Percentiles rank a stretch among this genome's conserved stretches.
Conservation (phyloP, 2,113 vertebrate species). For the Dryoscopus gambensis region DNA sequence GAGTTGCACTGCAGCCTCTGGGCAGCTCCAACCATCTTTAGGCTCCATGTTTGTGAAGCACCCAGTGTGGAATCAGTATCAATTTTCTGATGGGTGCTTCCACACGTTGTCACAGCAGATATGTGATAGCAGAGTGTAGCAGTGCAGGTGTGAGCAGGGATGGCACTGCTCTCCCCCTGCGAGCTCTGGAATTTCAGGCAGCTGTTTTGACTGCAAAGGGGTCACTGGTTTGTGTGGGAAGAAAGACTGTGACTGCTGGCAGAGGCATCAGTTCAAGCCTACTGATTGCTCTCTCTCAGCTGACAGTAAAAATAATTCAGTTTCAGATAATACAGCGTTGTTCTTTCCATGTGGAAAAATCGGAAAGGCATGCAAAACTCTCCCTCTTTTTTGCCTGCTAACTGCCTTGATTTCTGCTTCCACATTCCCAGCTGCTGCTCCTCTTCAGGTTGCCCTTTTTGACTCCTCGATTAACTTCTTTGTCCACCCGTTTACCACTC, state of each 20-base stretch:
- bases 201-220: not conserved
- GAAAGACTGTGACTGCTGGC: not conserved
- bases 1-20: rapidly evolving
- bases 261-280: not conserved
- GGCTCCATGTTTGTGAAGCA: not conserved
- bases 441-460: conserved; percentile 55
- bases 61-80: not conserved
- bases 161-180: not conserved
- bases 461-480: conserved; percentile 61
- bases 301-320: not conserved
- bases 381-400: not conserved
- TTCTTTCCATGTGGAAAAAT: conserved; percentile 46
- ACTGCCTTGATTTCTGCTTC: conserved; percentile 38
- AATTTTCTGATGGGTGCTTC: not conserved
- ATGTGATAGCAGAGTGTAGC: not conserved
- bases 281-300: not conserved
- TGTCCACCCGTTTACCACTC: conserved; percentile 56
- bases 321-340: not conserved
- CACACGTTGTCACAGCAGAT: rapidly evolving
- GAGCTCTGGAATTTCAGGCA: not conserved
- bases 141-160: not conserved
- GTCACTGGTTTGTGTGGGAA: not conserved
- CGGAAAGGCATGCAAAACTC: not conserved
- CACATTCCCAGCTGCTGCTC: conserved; percentile 38
- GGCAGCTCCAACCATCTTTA: rapidly evolving